Evolutionary conservation across 2,888 invertebrate genomes (phyloP).

Genomic region (Ectemnius cavifrons): DNA sequence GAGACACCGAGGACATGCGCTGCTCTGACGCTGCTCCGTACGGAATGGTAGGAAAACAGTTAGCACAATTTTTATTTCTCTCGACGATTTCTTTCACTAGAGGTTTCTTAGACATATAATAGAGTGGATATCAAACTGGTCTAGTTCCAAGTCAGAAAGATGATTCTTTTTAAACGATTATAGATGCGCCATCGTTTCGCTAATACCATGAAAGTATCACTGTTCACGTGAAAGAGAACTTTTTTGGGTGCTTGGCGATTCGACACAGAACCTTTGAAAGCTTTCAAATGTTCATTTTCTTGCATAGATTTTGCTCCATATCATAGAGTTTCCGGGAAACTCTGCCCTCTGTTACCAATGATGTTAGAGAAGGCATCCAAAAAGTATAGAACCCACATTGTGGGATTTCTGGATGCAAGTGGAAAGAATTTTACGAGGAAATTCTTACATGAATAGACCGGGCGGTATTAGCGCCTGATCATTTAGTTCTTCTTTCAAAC

Average conservation of each 20-base stretch:
- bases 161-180: constrained; percentile 49
- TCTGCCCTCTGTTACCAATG: constrained; percentile 62
- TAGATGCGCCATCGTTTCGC: constrained; percentile 26
- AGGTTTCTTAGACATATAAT: constrained; percentile 15
- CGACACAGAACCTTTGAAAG: constrained; percentile 39
- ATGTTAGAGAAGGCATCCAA: constrained; percentile 53
- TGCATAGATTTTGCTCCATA: constrained; percentile 62
- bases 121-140: constrained; percentile 25
- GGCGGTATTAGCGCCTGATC: constrained; percentile 26
- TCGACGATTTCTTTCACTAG: constrained; percentile 1
- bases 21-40: constrained; percentile 4
- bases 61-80: constrained; percentile 17
- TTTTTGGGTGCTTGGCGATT: constrained; percentile 16
- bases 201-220: constrained; percentile 50
- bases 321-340: constrained; percentile 54
- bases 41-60: background rate
- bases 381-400: constrained; percentile 35
- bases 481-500: constrained; percentile 24
- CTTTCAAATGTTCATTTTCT: constrained; percentile 57
- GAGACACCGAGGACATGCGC: background rate
- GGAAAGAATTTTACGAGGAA: constrained; percentile 9
- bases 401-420: constrained; percentile 18
- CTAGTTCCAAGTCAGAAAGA: constrained; percentile 29
- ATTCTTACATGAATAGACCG: constrained; percentile 17
- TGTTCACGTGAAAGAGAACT: constrained; percentile 39